Evolutionary conservation across 2,888 invertebrate genomes (phyloP).

Genomic region (Sphinx pinastri): DNA sequence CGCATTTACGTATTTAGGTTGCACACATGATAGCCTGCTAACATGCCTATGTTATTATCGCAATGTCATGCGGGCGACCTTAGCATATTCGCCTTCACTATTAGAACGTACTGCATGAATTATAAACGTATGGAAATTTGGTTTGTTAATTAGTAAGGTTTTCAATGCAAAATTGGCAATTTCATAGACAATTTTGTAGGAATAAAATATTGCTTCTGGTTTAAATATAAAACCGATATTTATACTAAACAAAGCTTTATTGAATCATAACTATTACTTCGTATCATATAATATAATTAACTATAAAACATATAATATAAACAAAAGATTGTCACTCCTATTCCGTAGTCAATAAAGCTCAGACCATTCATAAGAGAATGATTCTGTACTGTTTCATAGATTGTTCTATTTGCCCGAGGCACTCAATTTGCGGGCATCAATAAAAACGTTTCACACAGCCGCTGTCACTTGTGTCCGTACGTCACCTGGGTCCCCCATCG

Average conservation of each 20-base stretch:
- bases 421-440: slow-evolving; percentile 35
- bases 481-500: too few species aligned
- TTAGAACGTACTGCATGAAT: slow-evolving; percentile 18
- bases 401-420: slow-evolving; percentile 36
- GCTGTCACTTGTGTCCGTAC: not conserved
- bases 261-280: too few species aligned
- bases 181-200: not conserved
- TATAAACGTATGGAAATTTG: slow-evolving; percentile 17
- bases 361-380: not conserved
- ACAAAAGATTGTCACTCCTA: too few species aligned
- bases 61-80: slow-evolving; percentile 26
- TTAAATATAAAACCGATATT: not conserved
- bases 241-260: too few species aligned
- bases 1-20: slow-evolving; percentile 16
- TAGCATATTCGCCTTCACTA: slow-evolving; percentile 21
- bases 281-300: too few species aligned
- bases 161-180: not conserved
- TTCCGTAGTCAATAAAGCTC: too few species aligned
- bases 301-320: too few species aligned
- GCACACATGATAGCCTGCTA: slow-evolving; percentile 10
- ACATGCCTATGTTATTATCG: slow-evolving; percentile 17
- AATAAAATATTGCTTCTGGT: too few species aligned
- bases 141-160: not conserved
- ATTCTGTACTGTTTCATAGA: slow-evolving; percentile 27
- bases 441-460: slow-evolving; percentile 34